These are phyloP conservation scores for Glaucomys volans DNA, from an alignment of 2,113 vertebrate species.

Conservation along the genomic window DNA sequence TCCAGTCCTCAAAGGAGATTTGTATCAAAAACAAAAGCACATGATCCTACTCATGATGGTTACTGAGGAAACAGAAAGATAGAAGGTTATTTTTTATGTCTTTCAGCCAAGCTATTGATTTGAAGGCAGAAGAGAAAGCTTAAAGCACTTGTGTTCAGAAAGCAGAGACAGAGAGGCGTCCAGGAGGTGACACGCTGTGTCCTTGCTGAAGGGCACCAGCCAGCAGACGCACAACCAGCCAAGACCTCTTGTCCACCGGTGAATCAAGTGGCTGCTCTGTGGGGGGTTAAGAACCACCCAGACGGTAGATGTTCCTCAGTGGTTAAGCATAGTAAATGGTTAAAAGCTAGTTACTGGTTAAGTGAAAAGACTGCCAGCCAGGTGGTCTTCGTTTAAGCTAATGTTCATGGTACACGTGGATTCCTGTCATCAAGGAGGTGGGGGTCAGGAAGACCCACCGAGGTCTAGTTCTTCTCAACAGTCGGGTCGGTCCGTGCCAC, in stretches of 20 bases:
- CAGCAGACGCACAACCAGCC: neutral
- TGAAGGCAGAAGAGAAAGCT: neutral
- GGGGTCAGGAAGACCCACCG: neutral
- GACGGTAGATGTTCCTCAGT: too few species aligned
- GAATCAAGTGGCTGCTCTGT: neutral
- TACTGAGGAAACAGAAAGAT: conserved; percentile 45
- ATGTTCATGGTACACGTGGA: neutral
- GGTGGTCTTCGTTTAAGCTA: neutral
- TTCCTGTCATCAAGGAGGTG: neutral
- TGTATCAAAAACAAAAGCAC: neutral
- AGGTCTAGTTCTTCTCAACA: neutral
- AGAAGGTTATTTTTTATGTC: conserved; percentile 2
- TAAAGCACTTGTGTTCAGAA: conserved; percentile 34
- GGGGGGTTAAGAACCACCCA: neutral
- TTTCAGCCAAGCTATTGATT: conserved; percentile 7
- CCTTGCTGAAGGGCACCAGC: neutral
- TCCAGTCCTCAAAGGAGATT: conserved; percentile 38
- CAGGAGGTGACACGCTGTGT: neutral
- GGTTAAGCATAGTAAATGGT: too few species aligned
- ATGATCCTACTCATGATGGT: neutral
- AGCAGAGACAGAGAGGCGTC: neutral
- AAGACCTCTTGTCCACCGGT: neutral
- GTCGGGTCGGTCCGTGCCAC: neutral
- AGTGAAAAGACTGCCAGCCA: neutral
- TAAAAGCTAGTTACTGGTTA: neutral